A percentile compares a stretch with the other conserved stretches of the same genome.
Evolutionary conservation across 2,888 invertebrate species (phyloP).

Genomic region (Eilema griseolum): DNA sequence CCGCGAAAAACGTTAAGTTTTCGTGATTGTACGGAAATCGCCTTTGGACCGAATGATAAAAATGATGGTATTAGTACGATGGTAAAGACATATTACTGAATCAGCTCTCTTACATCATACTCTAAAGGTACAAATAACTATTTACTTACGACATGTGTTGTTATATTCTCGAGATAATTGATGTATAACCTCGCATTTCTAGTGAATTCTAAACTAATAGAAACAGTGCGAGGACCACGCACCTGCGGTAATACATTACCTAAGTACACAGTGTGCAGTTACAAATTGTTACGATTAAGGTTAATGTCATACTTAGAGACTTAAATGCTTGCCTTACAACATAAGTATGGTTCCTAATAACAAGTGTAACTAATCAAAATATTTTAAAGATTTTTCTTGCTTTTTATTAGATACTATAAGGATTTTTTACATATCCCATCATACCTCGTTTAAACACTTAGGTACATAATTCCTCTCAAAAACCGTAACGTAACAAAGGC

Average conservation of each 20-base stretch:
- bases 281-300: constrained; percentile 36
- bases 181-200: constrained; percentile 27
- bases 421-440: no score
- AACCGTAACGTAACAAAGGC: no score
- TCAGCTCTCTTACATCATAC: not conserved
- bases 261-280: constrained; percentile 13
- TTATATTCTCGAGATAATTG: constrained; percentile 17
- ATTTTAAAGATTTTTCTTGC: not conserved
- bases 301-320: constrained; percentile 33
- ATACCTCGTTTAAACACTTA: no score
- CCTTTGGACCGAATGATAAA: no score
- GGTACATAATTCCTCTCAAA: no score
- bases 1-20: no score
- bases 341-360: not conserved
- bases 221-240: constrained; percentile 37
- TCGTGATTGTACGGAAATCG: no score
- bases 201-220: constrained; percentile 31
- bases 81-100: not conserved
- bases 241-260: constrained; percentile 32
- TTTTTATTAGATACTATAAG: no score
- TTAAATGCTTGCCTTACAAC: not conserved
- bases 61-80: no score
- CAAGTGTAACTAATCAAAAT: constrained; percentile 4
- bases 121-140: no score
- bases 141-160: not conserved